Base-by-base conservation (phyloP, 2,113 vertebrate genomes). In the Rissa tridactyla region DNA sequence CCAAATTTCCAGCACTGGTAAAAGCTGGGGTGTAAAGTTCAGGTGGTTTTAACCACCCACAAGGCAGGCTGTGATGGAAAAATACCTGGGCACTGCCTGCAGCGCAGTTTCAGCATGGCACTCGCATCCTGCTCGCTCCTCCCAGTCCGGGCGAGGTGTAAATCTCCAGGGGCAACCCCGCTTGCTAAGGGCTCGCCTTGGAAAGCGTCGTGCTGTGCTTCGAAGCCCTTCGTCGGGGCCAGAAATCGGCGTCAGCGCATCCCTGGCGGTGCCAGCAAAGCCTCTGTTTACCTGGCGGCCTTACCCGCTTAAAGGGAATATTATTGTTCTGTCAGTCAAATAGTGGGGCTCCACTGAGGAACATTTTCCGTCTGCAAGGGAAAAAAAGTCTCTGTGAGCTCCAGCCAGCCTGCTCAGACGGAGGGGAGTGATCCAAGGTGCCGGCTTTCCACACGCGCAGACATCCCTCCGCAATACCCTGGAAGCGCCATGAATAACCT, bases 251-350 rank as follows among this genome's bases (percentile, higher is more conserved):
- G 26, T 89, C 77, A 65, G 96, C 17, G 49, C 82, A 71, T 61
- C 97, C 90, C 88, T 30, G 79, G 95, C 17, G 11, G 36, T 60
- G 66, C 92, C 90, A 36, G 25, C 68, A 72, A 7, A 82, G 51
- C 91, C 73, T 83, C 92, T 95, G 66, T 95, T 97, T 95, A 96
- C 94, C 96, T 95, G 95, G 82, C 96, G 96, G 94, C 96, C 94
- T 54, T 69, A 91, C 71, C 40, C 44, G 30, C 89, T 84, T 46
- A 82, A 69, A 95, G 94, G 80, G 90, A 95, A 70, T 84, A 82
- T 96, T 96, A 55, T 92, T 97, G 90, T 96, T 96, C 89, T 82
- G 81, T 82, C 94, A 88, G 83, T 94, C 93, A 88, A 97, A 96
- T 79, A 61, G 96, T 23, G 84, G 94, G 96, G 89, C 92, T 96